These are phyloP conservation scores for Eristalinus sepulchralis DNA, from an alignment of 2,888 invertebrate genomes.

Conservation along the genomic window DNA sequence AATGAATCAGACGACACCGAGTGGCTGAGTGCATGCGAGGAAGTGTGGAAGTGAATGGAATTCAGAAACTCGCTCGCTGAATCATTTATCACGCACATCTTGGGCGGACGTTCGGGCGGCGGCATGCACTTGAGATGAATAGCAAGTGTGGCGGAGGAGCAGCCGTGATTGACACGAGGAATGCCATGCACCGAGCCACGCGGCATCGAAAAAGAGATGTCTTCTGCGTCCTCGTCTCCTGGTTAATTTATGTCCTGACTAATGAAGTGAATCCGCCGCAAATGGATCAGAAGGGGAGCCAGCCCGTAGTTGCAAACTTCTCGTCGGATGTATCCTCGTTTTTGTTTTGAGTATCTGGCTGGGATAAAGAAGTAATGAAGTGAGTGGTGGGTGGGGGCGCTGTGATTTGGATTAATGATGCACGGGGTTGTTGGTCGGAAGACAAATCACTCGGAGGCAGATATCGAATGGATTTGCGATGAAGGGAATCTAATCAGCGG, in stretches of 20 bases:
- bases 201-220: conserved; percentile 31
- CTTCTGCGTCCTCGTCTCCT: conserved; percentile 23
- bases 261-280: conserved; percentile 58
- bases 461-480: neutral
- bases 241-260: conserved; percentile 61
- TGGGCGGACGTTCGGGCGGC: neutral
- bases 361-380: conserved; percentile 1
- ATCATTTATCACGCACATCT: conserved; percentile 38
- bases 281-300: conserved; percentile 16
- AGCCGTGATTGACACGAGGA: conserved; percentile 38
- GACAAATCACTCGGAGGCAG: neutral
- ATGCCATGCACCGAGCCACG: conserved; percentile 11
- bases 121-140: conserved; percentile 53
- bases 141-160: neutral
- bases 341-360: conserved; percentile 1
- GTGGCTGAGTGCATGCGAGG: conserved; percentile 33
- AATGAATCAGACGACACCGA: conserved; percentile 32
- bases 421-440: neutral
- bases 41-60: conserved; percentile 32
- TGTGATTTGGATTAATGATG: conserved; percentile 50
- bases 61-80: conserved; percentile 22
- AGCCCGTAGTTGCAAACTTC: neutral
- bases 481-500: neutral
- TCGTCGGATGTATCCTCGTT: neutral
- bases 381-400: neutral